These are phyloP conservation scores for Bradysia coprophila DNA, from an alignment of 1,140 invertebrate species.

Conservation along the genomic window DNA sequence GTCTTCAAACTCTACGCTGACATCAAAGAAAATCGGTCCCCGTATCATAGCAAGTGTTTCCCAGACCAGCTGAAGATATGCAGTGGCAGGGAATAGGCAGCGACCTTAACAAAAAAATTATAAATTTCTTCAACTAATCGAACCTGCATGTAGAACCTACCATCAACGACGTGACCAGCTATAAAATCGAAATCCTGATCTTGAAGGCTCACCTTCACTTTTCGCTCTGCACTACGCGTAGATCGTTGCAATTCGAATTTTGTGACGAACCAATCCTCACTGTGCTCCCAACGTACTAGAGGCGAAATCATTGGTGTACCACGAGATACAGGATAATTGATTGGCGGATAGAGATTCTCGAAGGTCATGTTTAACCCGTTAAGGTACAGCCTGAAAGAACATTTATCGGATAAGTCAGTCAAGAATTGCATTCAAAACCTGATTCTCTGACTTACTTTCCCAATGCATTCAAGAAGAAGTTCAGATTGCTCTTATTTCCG, in stretches of 20 bases:
- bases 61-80: slow-evolving; percentile 73
- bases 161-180: slow-evolving; percentile 73
- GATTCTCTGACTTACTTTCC: slow-evolving; percentile 60
- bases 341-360: slow-evolving; percentile 36
- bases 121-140: neutral
- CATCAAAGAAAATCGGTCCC: slow-evolving; percentile 46
- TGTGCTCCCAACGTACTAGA: slow-evolving; percentile 80
- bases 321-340: slow-evolving; percentile 56
- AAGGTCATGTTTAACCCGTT: slow-evolving; percentile 25
- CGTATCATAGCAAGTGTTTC: slow-evolving; percentile 61
- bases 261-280: slow-evolving; percentile 44
- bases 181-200: slow-evolving; percentile 60
- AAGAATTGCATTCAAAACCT: too few relatives aligned
- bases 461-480: slow-evolving; percentile 46
- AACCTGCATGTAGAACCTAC: slow-evolving; percentile 17
- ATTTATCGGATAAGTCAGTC: neutral
- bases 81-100: slow-evolving; percentile 76
- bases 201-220: slow-evolving; percentile 34
- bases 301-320: slow-evolving; percentile 61
- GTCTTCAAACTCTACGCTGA: slow-evolving; percentile 73
- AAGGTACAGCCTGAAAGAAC: slow-evolving; percentile 22
- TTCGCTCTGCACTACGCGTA: slow-evolving; percentile 33
- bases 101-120: slow-evolving; percentile 14
- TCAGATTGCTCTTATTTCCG: slow-evolving; percentile 46
- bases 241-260: slow-evolving; percentile 24